phyloP scores from a whole-genome alignment of 2,797 vertebrate genomes.

The Acrossocheilus wenchowensis region DNA sequence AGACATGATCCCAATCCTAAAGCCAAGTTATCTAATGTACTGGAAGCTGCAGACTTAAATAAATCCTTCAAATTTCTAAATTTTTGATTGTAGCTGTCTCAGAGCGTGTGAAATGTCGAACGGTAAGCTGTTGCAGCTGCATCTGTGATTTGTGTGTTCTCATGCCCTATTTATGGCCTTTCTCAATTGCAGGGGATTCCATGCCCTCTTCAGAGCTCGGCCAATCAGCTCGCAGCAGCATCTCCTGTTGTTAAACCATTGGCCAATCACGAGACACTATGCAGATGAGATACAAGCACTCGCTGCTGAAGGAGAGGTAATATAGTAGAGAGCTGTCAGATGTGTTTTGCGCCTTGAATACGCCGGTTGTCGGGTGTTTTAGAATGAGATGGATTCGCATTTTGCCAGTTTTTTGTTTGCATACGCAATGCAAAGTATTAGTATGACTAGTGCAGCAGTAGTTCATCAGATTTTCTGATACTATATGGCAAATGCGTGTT shows the following conservation, averaged over 20 bases:
- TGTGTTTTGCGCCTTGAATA: background rate
- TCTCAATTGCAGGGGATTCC: constrained; percentile 64
- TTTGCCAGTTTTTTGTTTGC: background rate
- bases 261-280: constrained; percentile 64
- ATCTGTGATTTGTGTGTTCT: constrained; percentile 57
- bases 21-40: background rate
- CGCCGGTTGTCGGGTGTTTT: background rate
- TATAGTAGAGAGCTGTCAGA: constrained; percentile 2
- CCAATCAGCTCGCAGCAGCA: constrained; percentile 70
- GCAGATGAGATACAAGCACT: constrained; percentile 56
- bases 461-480: background rate
- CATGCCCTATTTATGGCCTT: constrained; percentile 73
- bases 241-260: constrained; percentile 59
- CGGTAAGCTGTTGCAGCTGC: constrained; percentile 43
- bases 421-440: background rate
- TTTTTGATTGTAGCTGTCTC: background rate
- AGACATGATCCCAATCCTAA: constrained; percentile 74
- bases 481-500: background rate
- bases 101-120: constrained; percentile 19
- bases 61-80: background rate
- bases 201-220: constrained; percentile 57
- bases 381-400: background rate
- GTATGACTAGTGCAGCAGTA: background rate
- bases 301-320: constrained; percentile 8
- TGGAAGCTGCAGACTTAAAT: background rate